Evolutionary conservation across 2,888 invertebrate species (phyloP).

Genomic region (Chalcosyrphus nemorum): DNA sequence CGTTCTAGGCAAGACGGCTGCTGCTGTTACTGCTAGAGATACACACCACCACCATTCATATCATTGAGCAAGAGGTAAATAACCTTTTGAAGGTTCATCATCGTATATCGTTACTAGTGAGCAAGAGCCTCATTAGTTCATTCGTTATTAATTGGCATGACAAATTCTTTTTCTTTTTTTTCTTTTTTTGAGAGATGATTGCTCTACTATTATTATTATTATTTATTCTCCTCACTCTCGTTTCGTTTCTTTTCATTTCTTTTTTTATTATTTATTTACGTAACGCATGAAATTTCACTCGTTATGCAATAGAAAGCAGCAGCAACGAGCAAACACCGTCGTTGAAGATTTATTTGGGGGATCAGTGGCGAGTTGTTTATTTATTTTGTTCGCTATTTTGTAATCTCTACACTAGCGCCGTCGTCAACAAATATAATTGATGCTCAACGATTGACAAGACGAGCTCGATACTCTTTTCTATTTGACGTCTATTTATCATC

Average conservation of each 20-base stretch:
- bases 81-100: slow-evolving; percentile 82
- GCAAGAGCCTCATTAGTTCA: not conserved
- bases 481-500: slow-evolving; percentile 1
- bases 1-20: slow-evolving; percentile 38
- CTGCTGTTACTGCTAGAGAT: slow-evolving; percentile 13
- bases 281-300: slow-evolving; percentile 72
- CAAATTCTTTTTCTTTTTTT: slow-evolving; percentile 33
- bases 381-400: slow-evolving; percentile 54
- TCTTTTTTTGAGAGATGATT: not conserved
- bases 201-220: slow-evolving; percentile 36
- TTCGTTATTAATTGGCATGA: slow-evolving; percentile 47
- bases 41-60: slow-evolving; percentile 24
- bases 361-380: slow-evolving; percentile 51
- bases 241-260: slow-evolving; percentile 23
- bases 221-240: slow-evolving; percentile 55
- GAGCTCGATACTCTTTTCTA: not conserved
- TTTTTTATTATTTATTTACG: slow-evolving; percentile 57
- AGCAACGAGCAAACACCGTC: slow-evolving; percentile 9
- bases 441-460: slow-evolving; percentile 33
- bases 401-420: slow-evolving; percentile 44
- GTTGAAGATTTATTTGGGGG: slow-evolving; percentile 54
- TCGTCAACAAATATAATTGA: not conserved
- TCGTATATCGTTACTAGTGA: not conserved
- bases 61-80: slow-evolving; percentile 78
- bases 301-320: slow-evolving; percentile 70